These are phyloP conservation scores for Tamias sibiricus DNA, from an alignment of 2,113 vertebrate genomes.

Conservation along the genomic window DNA sequence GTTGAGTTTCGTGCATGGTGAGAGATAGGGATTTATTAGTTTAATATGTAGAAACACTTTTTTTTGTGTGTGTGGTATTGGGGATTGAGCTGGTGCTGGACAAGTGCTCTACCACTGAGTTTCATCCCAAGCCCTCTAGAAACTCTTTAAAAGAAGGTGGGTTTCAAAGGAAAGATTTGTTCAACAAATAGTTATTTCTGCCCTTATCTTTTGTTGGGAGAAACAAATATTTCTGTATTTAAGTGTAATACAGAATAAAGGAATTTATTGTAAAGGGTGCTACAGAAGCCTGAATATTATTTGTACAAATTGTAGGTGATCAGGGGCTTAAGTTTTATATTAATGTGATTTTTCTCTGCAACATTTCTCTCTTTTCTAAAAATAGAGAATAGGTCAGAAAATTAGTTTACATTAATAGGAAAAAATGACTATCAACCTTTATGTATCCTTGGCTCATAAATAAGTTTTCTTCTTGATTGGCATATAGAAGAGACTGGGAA, in stretches of 20 bases:
- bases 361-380: slow-evolving; percentile 7
- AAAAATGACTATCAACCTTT: neutral
- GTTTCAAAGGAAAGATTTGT: slow-evolving; percentile 46
- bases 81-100: too few species aligned
- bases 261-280: neutral
- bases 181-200: neutral
- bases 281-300: neutral
- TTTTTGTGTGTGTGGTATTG: too few species aligned
- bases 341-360: neutral
- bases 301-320: neutral
- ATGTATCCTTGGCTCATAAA: neutral
- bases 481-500: neutral
- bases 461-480: neutral
- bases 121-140: too few species aligned
- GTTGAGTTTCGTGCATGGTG: too few species aligned
- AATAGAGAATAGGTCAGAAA: neutral
- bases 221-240: neutral
- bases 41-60: neutral
- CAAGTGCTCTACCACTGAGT: too few species aligned
- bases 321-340: slow-evolving; percentile 22
- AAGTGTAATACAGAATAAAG: neutral
- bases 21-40: too few species aligned
- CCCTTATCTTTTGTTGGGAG: neutral
- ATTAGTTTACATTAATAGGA: neutral
- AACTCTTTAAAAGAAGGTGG: neutral